phyloP scores from a whole-genome alignment of 2,113 vertebrate species.

The Tachysurus fulvidraco region DNA sequence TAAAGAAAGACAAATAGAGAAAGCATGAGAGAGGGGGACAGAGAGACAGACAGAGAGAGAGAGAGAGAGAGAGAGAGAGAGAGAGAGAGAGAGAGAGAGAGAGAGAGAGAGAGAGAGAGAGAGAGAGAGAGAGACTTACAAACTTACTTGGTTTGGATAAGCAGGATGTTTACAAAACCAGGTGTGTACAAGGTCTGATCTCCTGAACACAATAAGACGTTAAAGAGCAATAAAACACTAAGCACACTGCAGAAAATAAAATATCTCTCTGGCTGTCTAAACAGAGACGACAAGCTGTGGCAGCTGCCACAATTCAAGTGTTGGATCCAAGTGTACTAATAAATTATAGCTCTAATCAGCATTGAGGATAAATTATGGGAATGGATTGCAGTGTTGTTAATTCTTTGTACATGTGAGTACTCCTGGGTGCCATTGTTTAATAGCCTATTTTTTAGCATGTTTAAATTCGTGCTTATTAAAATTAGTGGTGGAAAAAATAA shows the following conservation, averaged over 20 bases:
- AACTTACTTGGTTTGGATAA: neutral
- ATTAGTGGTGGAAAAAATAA: neutral
- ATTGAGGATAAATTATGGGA: neutral
- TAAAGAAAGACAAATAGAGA: too few relatives aligned
- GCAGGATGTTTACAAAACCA: neutral
- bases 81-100: too few relatives aligned
- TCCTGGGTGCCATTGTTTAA: neutral
- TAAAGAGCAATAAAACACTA: neutral
- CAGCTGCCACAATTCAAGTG: neutral
- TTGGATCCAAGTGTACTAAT: neutral
- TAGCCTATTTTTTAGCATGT: neutral
- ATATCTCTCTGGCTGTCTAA: neutral
- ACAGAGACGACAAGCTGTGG: neutral
- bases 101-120: too few relatives aligned
- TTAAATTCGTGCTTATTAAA: neutral
- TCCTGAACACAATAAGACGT: neutral
- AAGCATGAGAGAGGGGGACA: too few relatives aligned
- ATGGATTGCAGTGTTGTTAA: neutral
- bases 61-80: too few relatives aligned
- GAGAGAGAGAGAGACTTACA: too few relatives aligned
- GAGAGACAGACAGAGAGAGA: too few relatives aligned
- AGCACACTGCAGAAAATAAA: neutral
- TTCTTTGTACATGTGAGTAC: neutral
- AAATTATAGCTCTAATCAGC: neutral
- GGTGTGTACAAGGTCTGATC: neutral